Evolutionary conservation across 2,888 invertebrate species (phyloP), one percentile per base, ranked within the genome.

Genomic region (Halocaridina rubra): DNA sequence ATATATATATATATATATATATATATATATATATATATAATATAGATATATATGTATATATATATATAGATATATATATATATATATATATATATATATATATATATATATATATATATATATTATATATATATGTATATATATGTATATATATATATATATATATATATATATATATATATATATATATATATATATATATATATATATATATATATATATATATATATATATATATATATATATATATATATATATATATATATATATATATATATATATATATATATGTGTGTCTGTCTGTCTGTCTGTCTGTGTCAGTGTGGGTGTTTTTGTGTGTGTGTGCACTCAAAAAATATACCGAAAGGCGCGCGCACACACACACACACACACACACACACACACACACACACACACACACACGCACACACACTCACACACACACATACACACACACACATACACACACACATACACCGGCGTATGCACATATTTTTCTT

Each of bases 401-500:
- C 3, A 53, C 3, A 53, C 3, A 53, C 3, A 53, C 16, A 53
- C 3, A 53, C 3, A 53, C 3, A 53, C 3, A 53, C 3, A 53
- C 3, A 53, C 19, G 19, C 19, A 53, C 19, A 53, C 19, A 53
- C 19, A 53, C 19, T n/a, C 19, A 10, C 19, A n/a, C 19, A 53
- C 19, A 67, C 69, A 67, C 69, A 67, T 69, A 67, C 33, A 39
- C 69, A 67, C 69, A 67, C 39, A 67, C 39, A 67, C 69, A 67
- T 79, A 32, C 69, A 67, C 69, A 67, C 69, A 69, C 32, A 67
- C 69, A 67, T 64, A 79, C 32, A 67, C 69, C 64, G 64, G 30
- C 39, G 39, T 79, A 39, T 79, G 69, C 69, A 79, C 69, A 79
- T 79, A 79, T 79, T n/a, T n/a, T n/a, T n/a, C n/a, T n/a, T n/a